Base-by-base conservation (phyloP, 2,888 invertebrate species). In the Cryptocephalus primarius region DNA sequence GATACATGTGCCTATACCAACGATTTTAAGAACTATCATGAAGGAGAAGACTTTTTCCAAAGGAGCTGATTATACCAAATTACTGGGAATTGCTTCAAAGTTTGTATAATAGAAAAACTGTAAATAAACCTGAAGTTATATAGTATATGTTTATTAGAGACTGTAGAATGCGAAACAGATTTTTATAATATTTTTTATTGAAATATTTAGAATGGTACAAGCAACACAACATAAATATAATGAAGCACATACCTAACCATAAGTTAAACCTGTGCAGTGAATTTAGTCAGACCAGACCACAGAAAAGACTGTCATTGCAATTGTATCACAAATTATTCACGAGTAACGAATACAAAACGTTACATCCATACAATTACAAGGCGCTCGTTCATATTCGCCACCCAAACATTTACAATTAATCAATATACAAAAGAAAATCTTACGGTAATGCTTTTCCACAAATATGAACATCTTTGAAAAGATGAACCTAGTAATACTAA, bases 1-100 rank as follows among this genome's bases (percentile, higher is more conserved):
- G 57, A 92, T 99, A 57, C 86, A 89, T 59, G 93, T 90, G 1
- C 99, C 99, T 0, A 85, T 99, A 51, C 99, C 99, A 1, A 88
- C 91, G 3, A 77, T 88, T 50, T 73, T 96, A 42, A 75, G 95
- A 45, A 88, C 87, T 9, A 84, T 89, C 50, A 73, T 91, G 33
- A 90, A 88, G 66, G 82, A 86, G 57, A 84, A 83, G 62, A 88
- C 88, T 0, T 76, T 82, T 48, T 73, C 82, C 0, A 91, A 92
- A 68, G 86, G 88, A 12, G 87, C 88, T 1, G 91, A 93, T 72
- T 92, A 92, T 64, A 92, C 94, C 0, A 96, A 96, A 72, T 69
- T 97, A 42, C 69, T 96, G 58, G 86, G 90, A 1, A 88, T 96
- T 57, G 89, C 94, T 8, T 83, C 89, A 41, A 85, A 78, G 73